Evolutionary conservation across 1,140 invertebrate genomes (phyloP).

Genomic region (Cydia amplana): DNA sequence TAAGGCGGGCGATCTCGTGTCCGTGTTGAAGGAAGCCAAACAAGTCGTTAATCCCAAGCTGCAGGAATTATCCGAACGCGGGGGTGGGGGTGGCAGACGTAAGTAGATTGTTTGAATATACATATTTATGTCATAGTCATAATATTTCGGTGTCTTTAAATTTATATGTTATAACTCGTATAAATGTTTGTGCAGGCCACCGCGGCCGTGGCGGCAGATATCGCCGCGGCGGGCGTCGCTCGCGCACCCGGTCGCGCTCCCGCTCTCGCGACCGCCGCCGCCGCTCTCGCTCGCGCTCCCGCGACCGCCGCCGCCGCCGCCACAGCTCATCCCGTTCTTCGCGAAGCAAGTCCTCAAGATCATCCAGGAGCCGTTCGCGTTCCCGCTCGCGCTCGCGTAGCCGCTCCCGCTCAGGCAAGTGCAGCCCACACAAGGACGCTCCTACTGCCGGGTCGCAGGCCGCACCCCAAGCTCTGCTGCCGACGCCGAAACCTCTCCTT

Average conservation of each 20-base stretch:
- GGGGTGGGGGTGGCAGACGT: slow-evolving; percentile 70
- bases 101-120: slow-evolving; percentile 46
- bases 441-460: slow-evolving; percentile 57
- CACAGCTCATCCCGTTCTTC: slow-evolving; percentile 69
- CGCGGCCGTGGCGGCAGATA: slow-evolving; percentile 74
- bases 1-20: slow-evolving; percentile 95
- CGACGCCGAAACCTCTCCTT: slow-evolving; percentile 71
- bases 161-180: neutral
- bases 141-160: neutral
- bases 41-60: slow-evolving; percentile 85
- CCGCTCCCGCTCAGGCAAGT: slow-evolving; percentile 79
- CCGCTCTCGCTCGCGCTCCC: slow-evolving; percentile 62
- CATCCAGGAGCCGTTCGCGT: slow-evolving; percentile 67
- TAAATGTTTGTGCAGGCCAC: slow-evolving; percentile 55
- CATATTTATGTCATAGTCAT: neutral
- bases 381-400: slow-evolving; percentile 73
- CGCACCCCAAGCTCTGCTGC: slow-evolving; percentile 63
- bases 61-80: slow-evolving; percentile 76
- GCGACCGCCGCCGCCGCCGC: slow-evolving; percentile 68
- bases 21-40: slow-evolving; percentile 96
- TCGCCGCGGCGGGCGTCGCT: slow-evolving; percentile 63
- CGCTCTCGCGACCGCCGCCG: slow-evolving; percentile 56
- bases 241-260: slow-evolving; percentile 64
- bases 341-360: slow-evolving; percentile 69
- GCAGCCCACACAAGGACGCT: slow-evolving; percentile 72